phyloP scores from a whole-genome alignment of 2,797 vertebrate genomes.

The Amniataba percoides region DNA sequence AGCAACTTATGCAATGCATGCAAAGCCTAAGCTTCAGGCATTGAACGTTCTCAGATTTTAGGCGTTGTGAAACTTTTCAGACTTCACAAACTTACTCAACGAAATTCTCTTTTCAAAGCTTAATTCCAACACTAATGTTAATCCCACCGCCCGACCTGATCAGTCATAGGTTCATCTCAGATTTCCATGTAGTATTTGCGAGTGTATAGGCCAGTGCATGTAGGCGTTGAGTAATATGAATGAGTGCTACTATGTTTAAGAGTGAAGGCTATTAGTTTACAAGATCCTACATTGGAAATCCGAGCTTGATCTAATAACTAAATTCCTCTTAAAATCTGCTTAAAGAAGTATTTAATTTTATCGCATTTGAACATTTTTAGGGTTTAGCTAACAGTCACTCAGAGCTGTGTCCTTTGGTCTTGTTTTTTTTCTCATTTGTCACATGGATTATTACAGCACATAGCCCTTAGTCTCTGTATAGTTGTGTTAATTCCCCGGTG shows the following conservation, averaged over 20 bases:
- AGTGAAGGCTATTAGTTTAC: conserved; percentile 33
- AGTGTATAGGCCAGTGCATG: neutral
- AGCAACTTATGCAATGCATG: conserved; percentile 59
- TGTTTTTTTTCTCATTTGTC: conserved; percentile 13
- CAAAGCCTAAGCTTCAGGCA: conserved; percentile 39
- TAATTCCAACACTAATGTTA: conserved; percentile 21
- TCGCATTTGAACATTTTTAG: conserved; percentile 39
- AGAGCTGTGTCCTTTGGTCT: neutral
- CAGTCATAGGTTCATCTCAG: conserved; percentile 14
- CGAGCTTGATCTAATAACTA: conserved; percentile 10
- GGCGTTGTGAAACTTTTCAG: conserved; percentile 59
- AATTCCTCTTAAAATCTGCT: conserved; percentile 50
- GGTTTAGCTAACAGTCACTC: conserved; percentile 28
- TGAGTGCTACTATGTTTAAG: conserved; percentile 38
- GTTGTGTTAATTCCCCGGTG: neutral
- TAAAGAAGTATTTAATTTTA: conserved; percentile 16
- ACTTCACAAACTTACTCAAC: conserved; percentile 25
- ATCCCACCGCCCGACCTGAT: neutral
- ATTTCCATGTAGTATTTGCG: conserved; percentile 11
- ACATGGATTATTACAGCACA: conserved; percentile 15
- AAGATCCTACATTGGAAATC: conserved; percentile 2
- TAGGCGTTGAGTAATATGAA: conserved; percentile 45
- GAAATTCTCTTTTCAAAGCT: conserved; percentile 19
- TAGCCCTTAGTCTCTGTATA: neutral
- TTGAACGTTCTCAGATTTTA: conserved; percentile 15